A percentile compares a stretch with the other conserved stretches of the same genome.
Evolutionary conservation across 2,888 invertebrate genomes (phyloP).

Genomic region (Drosophila rellima): DNA sequence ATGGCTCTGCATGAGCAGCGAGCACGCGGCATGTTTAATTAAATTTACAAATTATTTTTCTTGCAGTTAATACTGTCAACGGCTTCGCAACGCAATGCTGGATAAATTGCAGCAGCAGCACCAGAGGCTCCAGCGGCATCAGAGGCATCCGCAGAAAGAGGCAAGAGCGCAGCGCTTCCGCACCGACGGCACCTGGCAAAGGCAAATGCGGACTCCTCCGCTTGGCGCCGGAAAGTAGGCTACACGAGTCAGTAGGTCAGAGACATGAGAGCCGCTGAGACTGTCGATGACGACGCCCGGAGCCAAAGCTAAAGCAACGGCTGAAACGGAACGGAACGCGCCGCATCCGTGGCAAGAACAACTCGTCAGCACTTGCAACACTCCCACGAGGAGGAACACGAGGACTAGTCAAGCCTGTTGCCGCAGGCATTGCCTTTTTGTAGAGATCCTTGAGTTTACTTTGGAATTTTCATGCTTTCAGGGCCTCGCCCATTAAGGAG

Average conservation of each 20-base stretch:
- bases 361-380: slow-evolving; percentile 21
- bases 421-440: slow-evolving; percentile 38
- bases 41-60: slow-evolving; percentile 75
- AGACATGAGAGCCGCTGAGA: slow-evolving; percentile 60
- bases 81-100: slow-evolving; percentile 29
- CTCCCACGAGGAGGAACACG: slow-evolving; percentile 27
- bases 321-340: slow-evolving; percentile 18
- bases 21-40: slow-evolving; percentile 62
- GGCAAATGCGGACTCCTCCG: slow-evolving; percentile 16
- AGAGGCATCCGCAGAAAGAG: slow-evolving; percentile 1
- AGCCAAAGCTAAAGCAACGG: slow-evolving; percentile 25
- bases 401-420: slow-evolving; percentile 25
- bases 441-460: slow-evolving; percentile 43
- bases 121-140: slow-evolving; percentile 18
- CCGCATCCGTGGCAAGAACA: slow-evolving; percentile 27
- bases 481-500: slow-evolving; percentile 17
- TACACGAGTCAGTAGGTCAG: slow-evolving; percentile 71
- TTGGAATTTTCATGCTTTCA: slow-evolving; percentile 29
- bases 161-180: slow-evolving; percentile 54
- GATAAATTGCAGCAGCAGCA: slow-evolving; percentile 33
- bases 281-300: slow-evolving; percentile 60
- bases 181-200: slow-evolving; percentile 24
- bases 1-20: slow-evolving; percentile 21
- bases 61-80: slow-evolving; percentile 72
- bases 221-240: slow-evolving; percentile 68